Evolutionary conservation across 1,140 invertebrate species (phyloP).

Genomic region (Pachypeltis micranthus): DNA sequence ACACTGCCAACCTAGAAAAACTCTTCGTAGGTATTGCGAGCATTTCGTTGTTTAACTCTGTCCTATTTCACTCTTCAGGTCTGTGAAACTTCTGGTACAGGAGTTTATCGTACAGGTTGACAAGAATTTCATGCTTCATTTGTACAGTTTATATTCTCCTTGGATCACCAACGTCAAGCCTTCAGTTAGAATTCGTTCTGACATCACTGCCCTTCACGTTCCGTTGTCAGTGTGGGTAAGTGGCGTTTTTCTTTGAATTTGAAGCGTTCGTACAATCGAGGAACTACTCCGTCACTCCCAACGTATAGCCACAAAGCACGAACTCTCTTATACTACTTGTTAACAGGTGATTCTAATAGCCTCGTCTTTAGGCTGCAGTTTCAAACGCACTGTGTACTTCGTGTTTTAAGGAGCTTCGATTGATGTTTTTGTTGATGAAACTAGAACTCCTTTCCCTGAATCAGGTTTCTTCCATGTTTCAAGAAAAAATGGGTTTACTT

Average conservation of each 20-base stretch:
- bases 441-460: no score
- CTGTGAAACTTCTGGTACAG: constrained; percentile 55
- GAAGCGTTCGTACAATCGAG: background rate
- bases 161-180: constrained; percentile 42
- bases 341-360: no score
- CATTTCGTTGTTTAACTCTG: background rate
- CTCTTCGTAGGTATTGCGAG: background rate
- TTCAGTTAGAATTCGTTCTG: constrained; percentile 40
- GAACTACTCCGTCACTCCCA: background rate
- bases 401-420: background rate
- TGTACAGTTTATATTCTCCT: constrained; percentile 46
- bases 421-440: no score
- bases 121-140: constrained; percentile 52
- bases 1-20: background rate
- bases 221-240: constrained; percentile 39
- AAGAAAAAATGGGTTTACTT: no score
- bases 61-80: constrained; percentile 36
- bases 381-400: no score
- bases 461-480: no score
- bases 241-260: background rate
- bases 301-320: no score
- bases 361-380: no score
- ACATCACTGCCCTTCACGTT: constrained; percentile 45
- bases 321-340: no score
- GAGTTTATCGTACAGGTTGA: constrained; percentile 64